Evolutionary conservation across 2,888 invertebrate genomes (phyloP).

Genomic region (Galerucella calmariensis): DNA sequence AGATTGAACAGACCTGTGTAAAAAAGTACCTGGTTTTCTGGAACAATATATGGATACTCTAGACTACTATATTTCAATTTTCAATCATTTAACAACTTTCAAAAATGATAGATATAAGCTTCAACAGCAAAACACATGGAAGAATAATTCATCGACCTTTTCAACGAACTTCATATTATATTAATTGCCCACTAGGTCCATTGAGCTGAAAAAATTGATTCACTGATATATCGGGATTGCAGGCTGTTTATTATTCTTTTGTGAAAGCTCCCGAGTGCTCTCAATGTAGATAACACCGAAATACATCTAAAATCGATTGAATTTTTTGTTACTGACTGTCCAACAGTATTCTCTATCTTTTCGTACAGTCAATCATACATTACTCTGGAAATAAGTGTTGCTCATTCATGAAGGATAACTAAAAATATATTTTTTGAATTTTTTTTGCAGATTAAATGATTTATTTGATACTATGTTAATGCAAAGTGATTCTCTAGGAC

Average conservation of each 20-base stretch:
- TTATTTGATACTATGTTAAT: too few species aligned
- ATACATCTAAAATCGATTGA: constrained; percentile 3
- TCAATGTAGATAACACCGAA: background rate
- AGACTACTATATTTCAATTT: too few species aligned
- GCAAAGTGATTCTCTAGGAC: too few species aligned
- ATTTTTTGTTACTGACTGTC: background rate
- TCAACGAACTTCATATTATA: background rate
- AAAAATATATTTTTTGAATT: too few species aligned
- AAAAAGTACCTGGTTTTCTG: too few species aligned
- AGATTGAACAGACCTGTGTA: too few species aligned
- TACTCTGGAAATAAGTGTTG: background rate
- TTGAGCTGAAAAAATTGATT: constrained; percentile 3
- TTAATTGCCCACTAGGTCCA: constrained; percentile 7
- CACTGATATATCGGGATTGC: constrained; percentile 9
- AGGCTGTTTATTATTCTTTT: constrained; percentile 10
- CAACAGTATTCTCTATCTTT: background rate
- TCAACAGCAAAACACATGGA: background rate
- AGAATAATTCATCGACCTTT: background rate
- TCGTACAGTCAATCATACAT: background rate
- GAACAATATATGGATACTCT: too few species aligned
- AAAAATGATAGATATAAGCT: background rate
- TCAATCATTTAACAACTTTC: background rate
- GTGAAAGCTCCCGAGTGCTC: constrained; percentile 6
- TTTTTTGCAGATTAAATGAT: too few species aligned
- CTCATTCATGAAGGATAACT: too few species aligned